Conservation (phyloP, 2,888 invertebrate genomes). For the Cantharis lateralis region DNA sequence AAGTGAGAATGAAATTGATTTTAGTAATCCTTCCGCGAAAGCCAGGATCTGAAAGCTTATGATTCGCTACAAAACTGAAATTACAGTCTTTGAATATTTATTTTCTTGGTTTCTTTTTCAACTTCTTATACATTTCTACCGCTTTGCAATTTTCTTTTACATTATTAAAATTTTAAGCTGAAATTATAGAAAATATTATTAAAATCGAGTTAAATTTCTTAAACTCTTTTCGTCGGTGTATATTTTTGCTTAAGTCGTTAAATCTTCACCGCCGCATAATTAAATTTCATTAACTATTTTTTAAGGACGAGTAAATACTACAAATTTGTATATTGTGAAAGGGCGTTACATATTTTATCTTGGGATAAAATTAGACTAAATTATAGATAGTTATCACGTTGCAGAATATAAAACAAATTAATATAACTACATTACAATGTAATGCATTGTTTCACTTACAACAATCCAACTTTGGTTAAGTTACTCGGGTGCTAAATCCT, state of each 20-base stretch:
- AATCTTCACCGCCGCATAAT: background rate
- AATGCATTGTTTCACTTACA: background rate
- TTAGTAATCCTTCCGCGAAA: slow-evolving; percentile 36
- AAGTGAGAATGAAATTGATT: slow-evolving; percentile 42
- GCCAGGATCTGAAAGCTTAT: slow-evolving; percentile 29
- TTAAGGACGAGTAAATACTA: background rate
- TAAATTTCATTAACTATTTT: background rate
- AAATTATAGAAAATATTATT: background rate
- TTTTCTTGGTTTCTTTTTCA: slow-evolving; percentile 25
- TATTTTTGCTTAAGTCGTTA: background rate
- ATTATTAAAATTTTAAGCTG: slow-evolving; percentile 16
- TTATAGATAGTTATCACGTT: background rate
- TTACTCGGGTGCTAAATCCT: slow-evolving; percentile 5
- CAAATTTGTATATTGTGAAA: too few relatives aligned
- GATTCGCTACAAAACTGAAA: slow-evolving; percentile 31
- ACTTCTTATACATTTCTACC: slow-evolving; percentile 11
- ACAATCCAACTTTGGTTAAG: background rate
- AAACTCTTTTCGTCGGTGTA: background rate
- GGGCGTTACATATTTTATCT: background rate
- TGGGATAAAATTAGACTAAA: background rate
- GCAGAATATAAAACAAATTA: background rate
- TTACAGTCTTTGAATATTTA: slow-evolving; percentile 31
- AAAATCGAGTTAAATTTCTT: background rate
- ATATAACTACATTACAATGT: background rate
- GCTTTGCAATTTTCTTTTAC: slow-evolving; percentile 12